phyloP scores from a whole-genome alignment of 2,888 invertebrate genomes.

The Hydrotaea diabolus region DNA sequence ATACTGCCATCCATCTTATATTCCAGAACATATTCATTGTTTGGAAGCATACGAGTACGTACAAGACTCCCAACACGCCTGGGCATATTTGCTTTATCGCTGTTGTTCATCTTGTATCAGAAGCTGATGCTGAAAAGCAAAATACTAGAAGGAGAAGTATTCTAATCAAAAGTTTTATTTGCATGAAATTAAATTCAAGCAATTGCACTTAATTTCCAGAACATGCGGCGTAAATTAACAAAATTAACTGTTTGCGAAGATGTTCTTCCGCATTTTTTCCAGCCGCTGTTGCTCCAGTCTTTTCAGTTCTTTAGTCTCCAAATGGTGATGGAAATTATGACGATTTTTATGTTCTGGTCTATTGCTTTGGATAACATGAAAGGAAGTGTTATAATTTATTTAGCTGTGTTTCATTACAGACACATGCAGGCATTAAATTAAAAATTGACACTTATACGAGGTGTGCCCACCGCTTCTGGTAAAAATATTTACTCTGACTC shows the following conservation, averaged over 20 bases:
- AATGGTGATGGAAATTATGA: constrained; percentile 10
- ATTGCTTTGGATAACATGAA: background rate
- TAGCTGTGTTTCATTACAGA: background rate
- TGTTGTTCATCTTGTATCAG: constrained; percentile 11
- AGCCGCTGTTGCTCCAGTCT: too few relatives aligned
- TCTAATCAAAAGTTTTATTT: constrained; percentile 78
- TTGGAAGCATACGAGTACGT: constrained; percentile 14
- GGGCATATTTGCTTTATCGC: constrained; percentile 29
- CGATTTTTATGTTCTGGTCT: constrained; percentile 27
- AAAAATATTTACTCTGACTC: too few relatives aligned
- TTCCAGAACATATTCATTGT: constrained; percentile 29
- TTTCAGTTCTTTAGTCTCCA: background rate
- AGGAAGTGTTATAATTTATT: constrained; percentile 36
- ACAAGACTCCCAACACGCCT: constrained; percentile 5
- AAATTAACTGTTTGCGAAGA: constrained; percentile 52
- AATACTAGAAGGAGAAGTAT: constrained; percentile 48
- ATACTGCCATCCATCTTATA: constrained; percentile 18
- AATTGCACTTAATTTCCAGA: constrained; percentile 79
- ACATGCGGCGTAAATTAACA: constrained; percentile 65
- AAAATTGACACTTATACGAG: too few relatives aligned
- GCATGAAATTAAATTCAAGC: constrained; percentile 79
- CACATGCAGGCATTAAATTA: background rate
- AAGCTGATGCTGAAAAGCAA: background rate
- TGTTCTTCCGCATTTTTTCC: background rate
- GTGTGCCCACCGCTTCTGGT: too few relatives aligned